Base-by-base conservation (phyloP, 2,888 invertebrate genomes). In the Lasius fuliginosus region DNA sequence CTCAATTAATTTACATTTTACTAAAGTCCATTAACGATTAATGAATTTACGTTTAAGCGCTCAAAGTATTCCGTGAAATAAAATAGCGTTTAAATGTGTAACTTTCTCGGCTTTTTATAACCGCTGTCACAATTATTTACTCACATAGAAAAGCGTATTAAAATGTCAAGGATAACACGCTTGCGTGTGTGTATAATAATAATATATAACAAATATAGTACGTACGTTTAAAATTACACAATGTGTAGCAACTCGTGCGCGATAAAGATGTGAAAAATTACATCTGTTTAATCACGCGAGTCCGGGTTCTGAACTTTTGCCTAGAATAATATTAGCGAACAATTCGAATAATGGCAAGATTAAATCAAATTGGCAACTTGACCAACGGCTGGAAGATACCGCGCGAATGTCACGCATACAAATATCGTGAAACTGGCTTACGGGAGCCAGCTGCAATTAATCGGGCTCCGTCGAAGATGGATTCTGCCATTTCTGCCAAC, bases 401-500 rank as follows among this genome's bases (percentile, higher is more conserved):
- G 40, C 30, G 30, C 30, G 36, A 9, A n/a, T 27, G 15, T 3
- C 3, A 36, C 18, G 71, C 56, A 23, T 56, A 40, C 27, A 58
- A 56, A 42, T 27, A 30, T 33, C 30, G 69, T 23, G 12, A 11
- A 23, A 60, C 33, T 33, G 42, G 33, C 23, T 56, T 46, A 12
- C 15, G 6, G 33, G 0, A 46, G 33, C 15, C 36, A 36, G 23
- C 30, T 18, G n/a, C 69, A 79, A 79, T 79, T 69, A 79, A 69
- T 79, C 46, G 18, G 11, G 12, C 33, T 46, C 23, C 33, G 27
- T 42, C 56, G 23, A 60, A 69, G 69, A 79, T 79, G 69, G 23
- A 71, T 60, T 79, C 46, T 71, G 60, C 79, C 60, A 71, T 79
- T 79, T 79, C 33, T 23, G 42, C 68, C 79, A 79, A 36, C 69